phyloP scores from a whole-genome alignment of 2,797 vertebrate species.

The Buceros bicornis region DNA sequence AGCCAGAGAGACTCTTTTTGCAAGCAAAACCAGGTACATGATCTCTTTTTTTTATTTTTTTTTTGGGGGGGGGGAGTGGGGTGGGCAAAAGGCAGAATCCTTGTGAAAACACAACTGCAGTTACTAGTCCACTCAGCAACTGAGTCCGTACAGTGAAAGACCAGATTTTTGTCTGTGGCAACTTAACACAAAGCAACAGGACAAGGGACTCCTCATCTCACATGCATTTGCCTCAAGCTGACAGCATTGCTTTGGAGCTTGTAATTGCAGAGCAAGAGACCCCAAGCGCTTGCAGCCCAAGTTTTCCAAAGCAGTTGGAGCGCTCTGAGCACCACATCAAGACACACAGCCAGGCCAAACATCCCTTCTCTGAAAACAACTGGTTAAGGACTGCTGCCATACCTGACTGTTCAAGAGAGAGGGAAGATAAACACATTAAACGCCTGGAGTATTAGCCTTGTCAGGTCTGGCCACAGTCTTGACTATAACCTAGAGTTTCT shows the following conservation, averaged over 20 bases:
- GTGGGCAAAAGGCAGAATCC: background rate
- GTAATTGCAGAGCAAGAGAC: background rate
- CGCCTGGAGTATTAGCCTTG: background rate
- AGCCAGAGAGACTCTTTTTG: background rate
- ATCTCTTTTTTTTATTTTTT: too few species aligned
- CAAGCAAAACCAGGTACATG: background rate
- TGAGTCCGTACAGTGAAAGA: background rate
- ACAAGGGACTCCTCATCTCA: background rate
- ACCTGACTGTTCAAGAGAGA: background rate
- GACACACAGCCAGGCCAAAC: background rate
- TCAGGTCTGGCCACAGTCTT: background rate
- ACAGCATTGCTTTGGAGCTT: background rate
- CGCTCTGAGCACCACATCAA: rapidly evolving
- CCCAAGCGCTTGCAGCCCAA: background rate
- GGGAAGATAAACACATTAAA: background rate
- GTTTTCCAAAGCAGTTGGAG: background rate
- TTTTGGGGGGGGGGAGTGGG: too few species aligned
- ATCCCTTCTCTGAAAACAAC: background rate
- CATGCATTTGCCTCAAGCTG: background rate
- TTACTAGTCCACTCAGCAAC: background rate
- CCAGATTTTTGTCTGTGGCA: background rate
- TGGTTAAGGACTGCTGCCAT: background rate
- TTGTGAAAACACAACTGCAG: background rate
- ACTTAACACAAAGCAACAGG: background rate
- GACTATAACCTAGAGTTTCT: background rate